A percentile compares a stretch with the other conserved stretches of the same genome.
Conservation (phyloP, 2,797 vertebrate species). For the Picus viridis region DNA sequence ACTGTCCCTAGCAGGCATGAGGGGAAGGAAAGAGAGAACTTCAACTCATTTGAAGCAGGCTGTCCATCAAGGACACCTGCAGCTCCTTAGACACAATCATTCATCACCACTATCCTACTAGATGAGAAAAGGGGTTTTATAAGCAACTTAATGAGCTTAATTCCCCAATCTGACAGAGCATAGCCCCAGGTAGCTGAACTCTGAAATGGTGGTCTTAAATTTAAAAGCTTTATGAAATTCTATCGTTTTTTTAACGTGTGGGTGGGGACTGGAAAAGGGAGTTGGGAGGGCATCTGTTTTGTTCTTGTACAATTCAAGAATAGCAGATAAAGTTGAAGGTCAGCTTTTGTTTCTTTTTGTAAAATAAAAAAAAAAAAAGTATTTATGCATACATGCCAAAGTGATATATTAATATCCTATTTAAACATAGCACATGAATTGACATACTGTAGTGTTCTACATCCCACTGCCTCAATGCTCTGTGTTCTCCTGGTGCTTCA, state of each 20-base stretch:
- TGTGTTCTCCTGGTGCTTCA: conserved; percentile 17
- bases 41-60: neutral
- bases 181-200: neutral
- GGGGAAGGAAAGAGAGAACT: neutral
- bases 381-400: neutral
- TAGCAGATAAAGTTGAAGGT: conserved; percentile 29
- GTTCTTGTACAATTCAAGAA: neutral
- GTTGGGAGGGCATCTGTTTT: neutral
- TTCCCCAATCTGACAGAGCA: conserved; percentile 33
- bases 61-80: conserved; percentile 24
- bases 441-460: conserved; percentile 5
- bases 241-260: neutral
- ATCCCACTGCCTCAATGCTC: neutral
- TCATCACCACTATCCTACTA: neutral
- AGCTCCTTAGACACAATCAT: neutral
- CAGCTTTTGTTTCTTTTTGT: neutral
- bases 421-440: conserved; percentile 40
- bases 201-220: conserved; percentile 31
- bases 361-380: too few relatives aligned
- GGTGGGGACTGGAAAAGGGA: neutral
- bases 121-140: conserved; percentile 30
- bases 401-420: conserved; percentile 21
- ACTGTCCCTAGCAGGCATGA: neutral
- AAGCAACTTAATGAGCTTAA: conserved; percentile 51
- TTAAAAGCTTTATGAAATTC: neutral